A percentile compares a stretch with the other conserved stretches of the same genome.
phyloP scores from a whole-genome alignment of 2,888 invertebrate species.

The Miltochrista miniata region DNA sequence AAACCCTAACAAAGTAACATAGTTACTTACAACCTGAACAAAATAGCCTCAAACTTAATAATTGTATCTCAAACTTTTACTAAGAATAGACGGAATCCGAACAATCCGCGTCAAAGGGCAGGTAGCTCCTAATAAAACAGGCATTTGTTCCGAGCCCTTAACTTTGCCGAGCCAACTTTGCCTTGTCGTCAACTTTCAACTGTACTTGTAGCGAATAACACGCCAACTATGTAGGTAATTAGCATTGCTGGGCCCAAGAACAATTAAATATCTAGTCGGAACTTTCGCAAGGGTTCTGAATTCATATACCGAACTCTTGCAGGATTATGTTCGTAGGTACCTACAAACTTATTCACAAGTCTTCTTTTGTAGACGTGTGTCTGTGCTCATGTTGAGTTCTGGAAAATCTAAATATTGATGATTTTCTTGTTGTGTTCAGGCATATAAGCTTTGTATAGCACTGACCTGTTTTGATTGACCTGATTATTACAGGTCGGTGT shows the following conservation, averaged over 20 bases:
- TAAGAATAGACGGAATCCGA: constrained; percentile 2
- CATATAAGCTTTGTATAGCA: too few species aligned
- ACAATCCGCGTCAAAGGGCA: neutral
- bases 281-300: too few species aligned
- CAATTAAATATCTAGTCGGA: neutral
- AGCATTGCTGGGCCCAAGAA: constrained; percentile 3
- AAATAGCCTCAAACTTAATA: neutral
- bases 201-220: constrained; percentile 8
- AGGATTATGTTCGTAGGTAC: too few species aligned
- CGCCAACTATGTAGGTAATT: constrained; percentile 2
- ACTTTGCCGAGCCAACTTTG: neutral
- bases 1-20: neutral
- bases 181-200: neutral
- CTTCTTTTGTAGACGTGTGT: too few species aligned
- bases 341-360: too few species aligned
- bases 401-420: too few species aligned
- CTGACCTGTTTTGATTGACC: too few species aligned
- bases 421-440: too few species aligned
- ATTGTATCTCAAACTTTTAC: neutral
- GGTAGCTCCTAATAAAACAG: constrained; percentile 2
- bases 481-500: too few species aligned
- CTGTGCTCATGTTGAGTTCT: too few species aligned
- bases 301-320: too few species aligned
- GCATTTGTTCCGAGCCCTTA: neutral
- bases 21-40: neutral